A percentile compares a stretch with the other conserved stretches of the same genome.
Evolutionary conservation across 2,888 invertebrate species (phyloP).

Genomic region (Phasia obesa): DNA sequence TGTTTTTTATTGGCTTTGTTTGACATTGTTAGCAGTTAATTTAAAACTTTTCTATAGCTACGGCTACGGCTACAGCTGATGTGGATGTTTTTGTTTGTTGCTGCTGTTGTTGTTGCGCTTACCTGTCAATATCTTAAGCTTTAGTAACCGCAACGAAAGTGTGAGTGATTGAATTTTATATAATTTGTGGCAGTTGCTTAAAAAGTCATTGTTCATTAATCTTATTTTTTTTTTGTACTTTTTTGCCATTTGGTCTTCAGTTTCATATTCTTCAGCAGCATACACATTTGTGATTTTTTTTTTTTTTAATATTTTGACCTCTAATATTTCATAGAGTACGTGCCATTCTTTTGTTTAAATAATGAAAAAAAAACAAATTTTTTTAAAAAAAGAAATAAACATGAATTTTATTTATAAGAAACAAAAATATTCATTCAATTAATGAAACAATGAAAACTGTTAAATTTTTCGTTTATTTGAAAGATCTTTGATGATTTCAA

Average conservation of each 20-base stretch:
- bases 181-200: conserved; percentile 73
- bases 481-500: conserved; percentile 21
- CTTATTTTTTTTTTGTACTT: conserved; percentile 39
- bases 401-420: not conserved
- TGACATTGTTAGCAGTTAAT: conserved; percentile 61
- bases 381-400: conserved; percentile 4
- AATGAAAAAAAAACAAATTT: not conserved
- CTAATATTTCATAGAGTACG: conserved; percentile 70
- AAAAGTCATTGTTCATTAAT: conserved; percentile 71
- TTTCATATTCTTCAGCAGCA: conserved; percentile 35
- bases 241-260: conserved; percentile 52
- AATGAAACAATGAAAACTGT: not conserved
- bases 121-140: conserved; percentile 70
- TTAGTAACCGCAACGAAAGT: conserved; percentile 72
- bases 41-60: not conserved
- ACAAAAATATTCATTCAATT: conserved; percentile 43
- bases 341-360: conserved; percentile 62
- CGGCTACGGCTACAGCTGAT: conserved; percentile 31
- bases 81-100: conserved; percentile 29
- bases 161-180: conserved; percentile 73
- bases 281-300: not conserved
- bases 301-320: conserved; percentile 68
- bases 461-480: not conserved
- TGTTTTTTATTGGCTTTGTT: conserved; percentile 45
- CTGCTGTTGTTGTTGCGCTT: conserved; percentile 60